Evolutionary conservation across 2,113 vertebrate genomes (phyloP).

Genomic region (Elachura formosa): DNA sequence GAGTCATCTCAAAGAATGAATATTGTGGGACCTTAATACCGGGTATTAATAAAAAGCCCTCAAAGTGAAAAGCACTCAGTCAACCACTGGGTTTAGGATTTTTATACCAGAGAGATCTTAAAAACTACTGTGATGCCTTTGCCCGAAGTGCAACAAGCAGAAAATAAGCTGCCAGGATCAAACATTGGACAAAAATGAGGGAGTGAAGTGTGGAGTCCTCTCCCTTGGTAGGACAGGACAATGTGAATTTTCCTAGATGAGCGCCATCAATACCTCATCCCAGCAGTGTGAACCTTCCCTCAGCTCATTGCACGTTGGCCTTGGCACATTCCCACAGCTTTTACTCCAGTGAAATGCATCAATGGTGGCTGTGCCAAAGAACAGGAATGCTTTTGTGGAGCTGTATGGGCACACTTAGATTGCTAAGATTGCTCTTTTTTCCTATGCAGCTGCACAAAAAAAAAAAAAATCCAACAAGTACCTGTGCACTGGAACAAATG

Average conservation of each 20-base stretch:
- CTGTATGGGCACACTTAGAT: background rate
- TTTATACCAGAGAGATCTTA: background rate
- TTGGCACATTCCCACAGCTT: background rate
- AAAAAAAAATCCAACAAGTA: background rate
- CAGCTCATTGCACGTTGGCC: background rate
- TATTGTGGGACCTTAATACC: background rate
- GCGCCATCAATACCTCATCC: background rate
- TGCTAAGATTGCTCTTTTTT: background rate
- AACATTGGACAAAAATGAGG: background rate
- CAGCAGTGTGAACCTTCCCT: background rate
- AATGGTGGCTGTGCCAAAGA: background rate
- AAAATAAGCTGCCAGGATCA: background rate
- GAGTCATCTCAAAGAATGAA: background rate
- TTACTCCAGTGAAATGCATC: background rate
- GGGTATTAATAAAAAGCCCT: background rate
- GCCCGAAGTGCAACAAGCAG: background rate
- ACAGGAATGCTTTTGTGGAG: background rate
- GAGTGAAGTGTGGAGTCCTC: background rate
- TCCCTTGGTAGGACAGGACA: accelerated
- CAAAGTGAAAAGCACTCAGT: background rate
- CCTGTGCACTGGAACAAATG: background rate
- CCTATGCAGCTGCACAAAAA: background rate
- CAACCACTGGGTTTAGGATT: background rate
- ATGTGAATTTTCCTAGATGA: background rate
- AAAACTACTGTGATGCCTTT: background rate